Base-by-base conservation (phyloP, 2,888 invertebrate genomes). In the Chrysodeixis includens region DNA sequence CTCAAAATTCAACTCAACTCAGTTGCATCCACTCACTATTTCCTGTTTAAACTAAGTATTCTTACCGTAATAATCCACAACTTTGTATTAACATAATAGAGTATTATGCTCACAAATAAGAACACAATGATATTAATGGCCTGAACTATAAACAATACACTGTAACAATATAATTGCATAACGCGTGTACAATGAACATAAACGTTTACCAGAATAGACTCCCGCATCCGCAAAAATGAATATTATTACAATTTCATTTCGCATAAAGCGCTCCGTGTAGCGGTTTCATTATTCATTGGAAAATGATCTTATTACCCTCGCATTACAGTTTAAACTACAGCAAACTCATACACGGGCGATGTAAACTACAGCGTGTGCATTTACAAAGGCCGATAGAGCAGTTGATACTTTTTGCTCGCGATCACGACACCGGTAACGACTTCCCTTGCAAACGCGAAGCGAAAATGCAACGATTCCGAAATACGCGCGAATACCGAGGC, bases 361-460 rank as follows among this genome's bases (percentile, higher is more conserved):
- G 66, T 71, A 71, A 82, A 80, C 74, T 72, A 77, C 75, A 74
- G 71, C 79, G 77, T 77, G 81, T 83, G 86, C 83, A 86, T 85
- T 86, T 79, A 86, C 86, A 86, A 87, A 86, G 86, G 79, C 81
- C 85, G 86, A 81, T 78, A 76, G 69, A 83, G 79, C 83, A 81
- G 79, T 85, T 79, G 75, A 75, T 76, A 80, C 86, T 89, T 90
- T 91, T 89, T 88, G 82, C 78, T 85, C 83, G 81, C 81, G 83
- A 86, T 85, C 83, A 72, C 85, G 81, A 86, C 86, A 84, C 88
- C 87, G 86, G 89, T 91, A 91, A 92, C 91, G 89, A 91, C 89
- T 90, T 90, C 88, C 88, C 86, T 85, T 72, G 82, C 85, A 90
- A 90, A 90, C 88, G 85, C 82, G 80, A 81, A 62, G 80, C 82